Evolutionary conservation across 2,113 vertebrate species (phyloP).

Genomic region (Puffinus mauretanicus): DNA sequence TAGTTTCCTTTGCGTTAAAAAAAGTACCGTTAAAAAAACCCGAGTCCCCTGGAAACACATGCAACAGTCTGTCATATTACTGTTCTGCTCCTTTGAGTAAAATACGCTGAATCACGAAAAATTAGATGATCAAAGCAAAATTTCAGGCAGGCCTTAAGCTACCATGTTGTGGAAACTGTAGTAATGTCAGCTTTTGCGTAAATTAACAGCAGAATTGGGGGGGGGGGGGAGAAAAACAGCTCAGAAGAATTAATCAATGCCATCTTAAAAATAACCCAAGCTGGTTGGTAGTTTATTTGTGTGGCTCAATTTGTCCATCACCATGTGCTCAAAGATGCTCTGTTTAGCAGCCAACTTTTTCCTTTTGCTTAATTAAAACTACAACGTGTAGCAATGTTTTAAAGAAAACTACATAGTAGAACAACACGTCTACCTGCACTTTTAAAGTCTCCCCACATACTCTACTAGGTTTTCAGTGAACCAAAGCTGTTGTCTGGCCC

Average conservation of each 20-base stretch:
- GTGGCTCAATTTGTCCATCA: neutral
- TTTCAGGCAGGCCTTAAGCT: neutral
- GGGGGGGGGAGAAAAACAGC: neutral
- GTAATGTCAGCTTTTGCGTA: neutral
- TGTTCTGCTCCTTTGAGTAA: neutral
- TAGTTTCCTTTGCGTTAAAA: neutral
- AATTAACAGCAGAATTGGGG: neutral
- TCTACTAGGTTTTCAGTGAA: neutral
- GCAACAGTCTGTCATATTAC: too few species aligned
- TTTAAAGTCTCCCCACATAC: neutral
- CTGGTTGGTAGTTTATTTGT: neutral
- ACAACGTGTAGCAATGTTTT: neutral
- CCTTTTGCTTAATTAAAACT: slow-evolving; percentile 19
- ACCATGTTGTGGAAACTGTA: neutral
- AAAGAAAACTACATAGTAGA: neutral
- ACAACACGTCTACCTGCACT: neutral
- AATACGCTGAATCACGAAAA: neutral
- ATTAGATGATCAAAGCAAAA: neutral
- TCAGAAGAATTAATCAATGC: neutral
- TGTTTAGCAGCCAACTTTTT: neutral
- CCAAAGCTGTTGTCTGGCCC: neutral
- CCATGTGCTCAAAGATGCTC: neutral
- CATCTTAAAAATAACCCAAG: neutral
- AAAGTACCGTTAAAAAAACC: neutral
- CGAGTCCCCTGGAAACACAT: neutral